A percentile compares a stretch with the other conserved stretches of the same genome.
Evolutionary conservation across 2,888 invertebrate species (phyloP).

Genomic region (Pristionchus mayeri): DNA sequence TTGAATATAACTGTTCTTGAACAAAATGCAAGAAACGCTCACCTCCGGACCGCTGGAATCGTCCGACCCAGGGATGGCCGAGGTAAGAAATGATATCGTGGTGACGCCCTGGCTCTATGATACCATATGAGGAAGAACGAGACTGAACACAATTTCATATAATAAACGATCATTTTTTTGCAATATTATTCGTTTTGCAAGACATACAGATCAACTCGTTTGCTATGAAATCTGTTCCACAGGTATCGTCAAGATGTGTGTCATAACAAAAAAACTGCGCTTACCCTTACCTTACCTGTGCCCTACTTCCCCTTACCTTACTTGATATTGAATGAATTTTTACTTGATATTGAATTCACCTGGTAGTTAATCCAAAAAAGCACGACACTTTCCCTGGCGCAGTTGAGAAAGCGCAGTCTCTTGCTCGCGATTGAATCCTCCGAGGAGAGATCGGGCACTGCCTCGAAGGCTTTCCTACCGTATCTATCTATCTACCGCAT

Average conservation of each 20-base stretch:
- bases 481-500: neutral
- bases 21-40: no score
- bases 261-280: no score
- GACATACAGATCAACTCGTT: no score
- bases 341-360: slow-evolving; percentile 78
- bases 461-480: neutral
- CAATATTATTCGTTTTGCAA: no score
- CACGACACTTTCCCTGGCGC: slow-evolving; percentile 81
- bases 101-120: slow-evolving; percentile 80
- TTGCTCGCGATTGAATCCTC: neutral
- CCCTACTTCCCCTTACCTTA: no score
- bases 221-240: no score
- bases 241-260: no score
- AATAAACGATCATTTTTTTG: no score
- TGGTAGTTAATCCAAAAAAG: slow-evolving; percentile 87
- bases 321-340: no score
- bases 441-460: neutral
- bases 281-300: no score
- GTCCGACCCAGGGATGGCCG: slow-evolving; percentile 89
- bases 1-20: no score
- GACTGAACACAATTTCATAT: slow-evolving; percentile 41
- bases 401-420: slow-evolving; percentile 81
- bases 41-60: slow-evolving; percentile 84
- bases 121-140: slow-evolving; percentile 63
- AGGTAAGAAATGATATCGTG: slow-evolving; percentile 85